Percentiles rank a stretch among this genome's conserved stretches.
Evolutionary conservation across 2,797 vertebrate genomes (phyloP).

Genomic region (Bradypodion ventrale): DNA sequence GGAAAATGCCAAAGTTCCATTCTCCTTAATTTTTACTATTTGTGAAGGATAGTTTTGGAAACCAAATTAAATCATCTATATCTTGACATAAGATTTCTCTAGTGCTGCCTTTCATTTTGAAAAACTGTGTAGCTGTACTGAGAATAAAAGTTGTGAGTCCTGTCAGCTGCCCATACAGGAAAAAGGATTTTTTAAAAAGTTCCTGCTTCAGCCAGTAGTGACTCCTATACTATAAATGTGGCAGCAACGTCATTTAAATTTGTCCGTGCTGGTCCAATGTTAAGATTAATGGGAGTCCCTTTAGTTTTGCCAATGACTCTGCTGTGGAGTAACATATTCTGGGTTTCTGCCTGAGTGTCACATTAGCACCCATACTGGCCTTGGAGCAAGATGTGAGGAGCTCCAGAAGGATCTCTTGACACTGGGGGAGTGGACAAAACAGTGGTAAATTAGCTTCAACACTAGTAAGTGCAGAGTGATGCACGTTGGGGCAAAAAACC

Average conservation of each 20-base stretch:
- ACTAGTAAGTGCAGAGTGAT: too few species aligned
- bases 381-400: too few species aligned
- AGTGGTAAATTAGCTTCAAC: too few species aligned
- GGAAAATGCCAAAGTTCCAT: neutral
- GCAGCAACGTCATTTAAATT: neutral
- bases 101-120: neutral
- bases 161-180: neutral
- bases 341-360: neutral
- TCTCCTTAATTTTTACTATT: neutral
- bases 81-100: neutral
- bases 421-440: too few species aligned
- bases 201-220: neutral
- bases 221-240: accelerated
- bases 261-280: neutral
- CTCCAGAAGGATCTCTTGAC: too few species aligned
- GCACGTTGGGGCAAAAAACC: too few species aligned
- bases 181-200: neutral
- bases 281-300: too few species aligned
- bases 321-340: neutral
- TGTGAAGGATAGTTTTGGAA: neutral
- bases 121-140: neutral
- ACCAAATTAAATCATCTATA: neutral
- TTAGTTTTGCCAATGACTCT: neutral
- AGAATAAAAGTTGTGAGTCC: neutral
- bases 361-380: too few species aligned